A percentile compares a stretch with the other conserved stretches of the same genome.
Conservation (phyloP, 2,113 vertebrate genomes). For the Periophthalmus modestus region DNA sequence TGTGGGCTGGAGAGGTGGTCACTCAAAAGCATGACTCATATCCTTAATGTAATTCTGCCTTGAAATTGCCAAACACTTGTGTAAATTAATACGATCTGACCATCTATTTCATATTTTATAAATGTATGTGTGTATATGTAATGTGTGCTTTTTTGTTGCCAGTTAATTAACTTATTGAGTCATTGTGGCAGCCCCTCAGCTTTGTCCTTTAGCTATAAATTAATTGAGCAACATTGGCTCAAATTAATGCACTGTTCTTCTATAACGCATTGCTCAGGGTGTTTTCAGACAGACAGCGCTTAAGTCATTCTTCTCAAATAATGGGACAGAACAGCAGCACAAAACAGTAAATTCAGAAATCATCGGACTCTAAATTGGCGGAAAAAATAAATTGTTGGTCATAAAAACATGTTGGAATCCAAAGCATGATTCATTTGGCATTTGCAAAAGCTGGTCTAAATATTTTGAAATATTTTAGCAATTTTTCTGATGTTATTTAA, state of each 20-base stretch:
- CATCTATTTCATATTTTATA: not conserved
- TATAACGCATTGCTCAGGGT: not conserved
- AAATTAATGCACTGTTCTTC: constrained; percentile 33
- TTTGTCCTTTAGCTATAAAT: constrained; percentile 28
- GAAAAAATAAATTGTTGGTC: not conserved
- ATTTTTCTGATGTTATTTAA: not conserved
- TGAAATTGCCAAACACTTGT: not conserved
- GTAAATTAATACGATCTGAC: not conserved
- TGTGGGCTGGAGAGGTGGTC: constrained; percentile 64
- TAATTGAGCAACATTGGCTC: constrained; percentile 33
- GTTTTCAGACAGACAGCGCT: not conserved
- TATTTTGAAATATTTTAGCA: not conserved
- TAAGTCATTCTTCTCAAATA: not conserved
- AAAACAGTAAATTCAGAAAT: not conserved
- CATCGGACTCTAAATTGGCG: not conserved
- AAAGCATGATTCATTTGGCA: constrained; percentile 5
- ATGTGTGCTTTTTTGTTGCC: not conserved
- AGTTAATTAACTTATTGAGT: constrained; percentile 44
- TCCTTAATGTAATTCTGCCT: constrained; percentile 19
- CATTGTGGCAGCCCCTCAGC: constrained; percentile 13
- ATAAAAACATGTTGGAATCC: constrained; percentile 1
- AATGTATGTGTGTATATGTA: not conserved
- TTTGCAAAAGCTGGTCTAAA: constrained; percentile 6
- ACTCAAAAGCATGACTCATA: constrained; percentile 59
- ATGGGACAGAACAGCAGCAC: not conserved